Conservation (phyloP, 64 coral and sea anemone genomes). For the Dendrophyllia cribrosa region DNA sequence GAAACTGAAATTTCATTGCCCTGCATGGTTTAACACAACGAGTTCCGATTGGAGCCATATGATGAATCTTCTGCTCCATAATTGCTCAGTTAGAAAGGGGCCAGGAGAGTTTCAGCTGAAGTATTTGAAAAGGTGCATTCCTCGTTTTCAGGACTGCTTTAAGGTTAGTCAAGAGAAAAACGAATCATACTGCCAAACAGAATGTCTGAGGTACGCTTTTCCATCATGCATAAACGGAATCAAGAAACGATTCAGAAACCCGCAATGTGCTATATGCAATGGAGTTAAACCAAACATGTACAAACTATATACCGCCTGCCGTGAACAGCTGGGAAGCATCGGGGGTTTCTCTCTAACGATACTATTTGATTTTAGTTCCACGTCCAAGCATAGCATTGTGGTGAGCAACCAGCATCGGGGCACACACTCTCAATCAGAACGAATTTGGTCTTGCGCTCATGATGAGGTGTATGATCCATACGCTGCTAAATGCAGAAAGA, state of each 20-base stretch:
- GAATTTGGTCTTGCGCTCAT: neutral
- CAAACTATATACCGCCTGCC: too few relatives aligned
- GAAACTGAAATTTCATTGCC: neutral
- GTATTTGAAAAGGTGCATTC: constrained; percentile 15
- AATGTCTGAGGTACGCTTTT: constrained; percentile 30
- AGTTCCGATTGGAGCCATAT: neutral
- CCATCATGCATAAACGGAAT: neutral
- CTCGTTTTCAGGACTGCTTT: neutral
- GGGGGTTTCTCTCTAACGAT: neutral
- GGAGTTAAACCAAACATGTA: neutral
- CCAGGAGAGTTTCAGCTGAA: neutral
- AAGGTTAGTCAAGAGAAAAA: neutral
- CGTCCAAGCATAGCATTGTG: neutral
- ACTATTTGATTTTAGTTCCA: constrained; percentile 19
- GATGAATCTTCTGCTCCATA: neutral
- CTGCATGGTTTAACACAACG: neutral
- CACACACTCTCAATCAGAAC: too few relatives aligned
- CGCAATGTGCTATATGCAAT: constrained; percentile 20
- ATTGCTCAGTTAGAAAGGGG: neutral
- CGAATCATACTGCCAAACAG: neutral
- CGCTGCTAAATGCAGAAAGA: neutral
- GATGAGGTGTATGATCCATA: constrained; percentile 20
- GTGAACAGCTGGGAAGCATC: neutral
- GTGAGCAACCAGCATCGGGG: neutral
- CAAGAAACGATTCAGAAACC: neutral